Base-by-base conservation (phyloP, 2,797 vertebrate species). In the Poeciliopsis infans region DNA sequence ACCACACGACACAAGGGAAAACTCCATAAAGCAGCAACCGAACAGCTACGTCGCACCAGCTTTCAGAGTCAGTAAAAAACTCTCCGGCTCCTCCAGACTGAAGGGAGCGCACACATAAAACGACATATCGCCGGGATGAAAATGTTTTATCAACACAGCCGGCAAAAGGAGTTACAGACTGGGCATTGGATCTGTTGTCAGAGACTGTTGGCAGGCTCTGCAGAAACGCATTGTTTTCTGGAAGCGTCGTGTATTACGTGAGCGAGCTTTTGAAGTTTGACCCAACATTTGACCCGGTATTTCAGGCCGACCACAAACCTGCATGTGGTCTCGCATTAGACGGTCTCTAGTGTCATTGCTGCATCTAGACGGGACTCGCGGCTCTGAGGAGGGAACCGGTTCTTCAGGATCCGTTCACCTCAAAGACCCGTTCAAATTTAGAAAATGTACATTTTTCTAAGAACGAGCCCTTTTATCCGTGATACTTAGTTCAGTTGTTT, bases 331-430 rank as follows among this genome's bases (percentile, higher is more conserved):
- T 78, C 70, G 1, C 2, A 0, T 39, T 36, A 64, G 80, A 82
- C 87, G 86, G 91, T 86, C 83, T 92, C 88, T 83, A 93, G 84
- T 79, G 81, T 77, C 8, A 81, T 66, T 78, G 71, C 66, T 69
- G 77, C 75, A 66, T 80, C 79, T 82, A 25, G 49, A 23, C 7
- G 7, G 2, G 49, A 51, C 20, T 7, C 2, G 7, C 2, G 5
- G 49, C 49, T 51, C 7, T 1, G 20, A 7, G 18, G 20, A 23
- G 49, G 18, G 47, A 7, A 7, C 47, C 6, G 6, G 20, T 49
- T 49, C 49, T 51, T 51, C 6, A 23, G 16, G 18, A 49, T 20
- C 18, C 18, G 2, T 20, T 51, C 49, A 23, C 49, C 49, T 51
- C 18, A 51, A 23, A 7, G 49, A 51, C 49, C 49, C 7, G 18